Evolutionary conservation across 2,797 vertebrate species (phyloP), one percentile per base, ranked within the genome.

Genomic region (Cyclura pinguis): DNA sequence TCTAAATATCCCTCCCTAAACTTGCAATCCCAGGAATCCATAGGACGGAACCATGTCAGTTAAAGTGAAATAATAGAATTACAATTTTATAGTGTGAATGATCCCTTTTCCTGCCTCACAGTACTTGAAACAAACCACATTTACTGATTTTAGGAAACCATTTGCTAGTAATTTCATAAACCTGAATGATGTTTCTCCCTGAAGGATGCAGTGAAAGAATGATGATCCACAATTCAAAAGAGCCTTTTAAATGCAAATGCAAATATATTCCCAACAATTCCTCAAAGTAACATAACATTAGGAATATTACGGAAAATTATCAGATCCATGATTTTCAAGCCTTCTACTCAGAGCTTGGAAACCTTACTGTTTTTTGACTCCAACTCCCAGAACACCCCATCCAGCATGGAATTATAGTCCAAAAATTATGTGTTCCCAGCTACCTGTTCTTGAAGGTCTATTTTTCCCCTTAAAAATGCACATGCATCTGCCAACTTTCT

Each of bases 401-500:
- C 6, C 64, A 67, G 64, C 64, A 27, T 67, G 64, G 24, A 67
- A 67, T 67, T 67, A 67, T 67, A 67, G 64, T 29, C 64, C 67
- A 69, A 29, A 69, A 69, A 69, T 29, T 32, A 69, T 9, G 7
- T 67, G 64, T 67, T 67, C 64, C 8, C 1, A 67, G 64, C 9
- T 69, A 69, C 29, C 67, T 69, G 67, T 29, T 27, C 27, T 69
- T 69, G 67, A 69, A 27, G 29, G 29, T 69, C 9, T 32, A 12
- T 69, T 69, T 32, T 85, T 94, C 81, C 13, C 88, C 86, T 90
- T 92, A 89, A 94, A 55, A 18, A 29, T 90, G 38, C 73, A 90
- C 72, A 35, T 91, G 7, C 62, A 87, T 87, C 91, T 95, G 57
- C 89, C 90, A 89, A 94, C 92, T 95, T 95, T 91, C 94, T 92